Base-by-base conservation (phyloP, 2,797 vertebrate species). In the Lates japonicus region DNA sequence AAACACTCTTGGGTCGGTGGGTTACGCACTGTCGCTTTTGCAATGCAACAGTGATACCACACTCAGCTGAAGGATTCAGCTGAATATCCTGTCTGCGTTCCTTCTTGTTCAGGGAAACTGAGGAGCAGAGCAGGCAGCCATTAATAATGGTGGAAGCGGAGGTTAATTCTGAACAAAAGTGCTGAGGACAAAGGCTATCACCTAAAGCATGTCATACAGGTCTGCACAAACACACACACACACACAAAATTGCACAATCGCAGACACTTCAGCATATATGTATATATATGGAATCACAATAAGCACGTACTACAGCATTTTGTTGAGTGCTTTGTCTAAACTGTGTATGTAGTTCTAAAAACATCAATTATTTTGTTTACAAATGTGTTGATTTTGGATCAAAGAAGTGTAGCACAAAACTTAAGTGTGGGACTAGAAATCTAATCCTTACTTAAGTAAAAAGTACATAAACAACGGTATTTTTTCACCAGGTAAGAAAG, bases 1-100 rank as follows among this genome's bases (percentile, higher is more conserved):
- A 62, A 86, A 59, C 74, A 71, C 78, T 20, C 72, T 52, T 7
- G 86, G 82, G 10, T 94, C 87, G n/a, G n/a, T n/a, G 29, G 54
- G 93, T 95, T 93, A 83, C 93, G 83, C 74, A 88, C 89, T 88
- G 82, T 78, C 62, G 68, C 83, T 81, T 76, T 66, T 84, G 81
- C n/a, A 35, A 76, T 81, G 84, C 55, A 65, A 72, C 74, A 76
- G 44, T 81, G 87, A 88, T 87, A 89, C 84, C 62, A 76, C 80
- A 33, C 61, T 90, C 78, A 79, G 44, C 76, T 74, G 84, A 62
- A 77, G 90, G 79, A 92, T 80, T 85, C 70, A 67, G 81, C 86
- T 81, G 79, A 86, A 88, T 90, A 83, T 91, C 85, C 89, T 87
- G 80, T 79, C 72, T 80, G 82, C 83, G 78, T 87, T 90, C 63